Base-by-base conservation (phyloP, 2,797 vertebrate genomes). In the Basileuterus tristriatus region DNA sequence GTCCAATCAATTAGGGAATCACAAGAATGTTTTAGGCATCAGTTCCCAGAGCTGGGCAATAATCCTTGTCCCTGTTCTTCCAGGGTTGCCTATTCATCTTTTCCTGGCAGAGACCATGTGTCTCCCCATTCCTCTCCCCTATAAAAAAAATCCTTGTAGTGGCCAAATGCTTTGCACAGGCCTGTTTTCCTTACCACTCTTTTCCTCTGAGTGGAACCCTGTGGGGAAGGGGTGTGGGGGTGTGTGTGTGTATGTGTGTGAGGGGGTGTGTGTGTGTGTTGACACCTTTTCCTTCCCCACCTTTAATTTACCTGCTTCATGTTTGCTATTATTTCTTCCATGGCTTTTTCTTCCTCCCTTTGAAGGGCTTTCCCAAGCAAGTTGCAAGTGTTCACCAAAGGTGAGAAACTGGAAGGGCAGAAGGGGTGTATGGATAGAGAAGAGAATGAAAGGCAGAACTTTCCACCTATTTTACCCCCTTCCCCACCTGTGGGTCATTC, bases 11-110 rank as follows among this genome's bases (percentile, higher is more conserved):
- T 95, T 95, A 95, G 55, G 67, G 85, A 91, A 95, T 96, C 94
- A 86, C 85, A 95, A 93, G 93, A 94, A 94, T 94, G 91, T 94
- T 95, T 95, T 95, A 68, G 94, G 94, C 95, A 96, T 83, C 89
- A 49, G 87, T 96, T 96, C 94, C 91, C 94, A 91, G 84, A 91
- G 65, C 84, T 91, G 96, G 94, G 95, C 94, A 91, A 95, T 96
- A 95, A 95, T 94, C 93, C 91, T 91, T 89, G 96, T 93, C 87
- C 95, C 82, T 88, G 76, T 93, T 95, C 89, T 94, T 93, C 89
- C 94, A 95, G 89, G 79, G 93, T 80, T 96, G 94, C 95, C 94
- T 96, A 94, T 96, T 96, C 95, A 96, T 95, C 82, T 94, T 77
- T 87, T 94, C 71, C 89, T 96, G 94, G 96, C 96, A 96, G 64